Percentiles rank a stretch among this genome's conserved stretches.
Evolutionary conservation across 2,113 vertebrate species (phyloP).

Genomic region (Ceyx melanurus): DNA sequence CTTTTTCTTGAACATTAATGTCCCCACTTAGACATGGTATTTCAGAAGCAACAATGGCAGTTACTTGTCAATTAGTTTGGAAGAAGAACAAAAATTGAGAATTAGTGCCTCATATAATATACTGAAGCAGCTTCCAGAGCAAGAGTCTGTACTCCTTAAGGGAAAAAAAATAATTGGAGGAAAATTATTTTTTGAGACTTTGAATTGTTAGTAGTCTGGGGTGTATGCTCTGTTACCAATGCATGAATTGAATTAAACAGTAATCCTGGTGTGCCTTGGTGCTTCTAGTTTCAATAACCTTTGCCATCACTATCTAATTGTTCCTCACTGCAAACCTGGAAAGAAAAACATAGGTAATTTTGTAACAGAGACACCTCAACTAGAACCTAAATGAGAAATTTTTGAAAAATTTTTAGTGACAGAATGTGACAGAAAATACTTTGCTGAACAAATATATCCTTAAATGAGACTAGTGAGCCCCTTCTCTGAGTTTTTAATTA

Average conservation of each 20-base stretch:
- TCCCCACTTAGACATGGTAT: not conserved
- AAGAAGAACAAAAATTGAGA: not conserved
- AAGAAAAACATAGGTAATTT: not conserved
- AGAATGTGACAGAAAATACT: not conserved
- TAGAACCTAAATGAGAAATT: not conserved
- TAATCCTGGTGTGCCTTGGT: not conserved
- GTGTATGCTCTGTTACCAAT: not conserved
- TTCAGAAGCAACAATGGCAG: not conserved
- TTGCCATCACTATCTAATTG: not conserved
- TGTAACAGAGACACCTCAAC: not conserved
- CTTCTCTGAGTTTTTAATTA: not conserved
- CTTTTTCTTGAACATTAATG: not conserved
- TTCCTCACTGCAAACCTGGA: not conserved
- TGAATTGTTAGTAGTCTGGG: not conserved
- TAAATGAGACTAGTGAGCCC: not conserved
- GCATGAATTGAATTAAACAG: not conserved
- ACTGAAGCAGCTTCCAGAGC: not conserved
- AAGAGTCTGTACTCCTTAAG: not conserved
- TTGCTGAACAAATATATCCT: not conserved
- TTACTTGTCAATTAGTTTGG: not conserved
- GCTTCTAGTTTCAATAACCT: not conserved
- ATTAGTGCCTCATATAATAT: not conserved
- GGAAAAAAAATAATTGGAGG: not conserved
- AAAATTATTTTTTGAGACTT: not conserved
- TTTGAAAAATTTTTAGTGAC: not conserved